Percentiles rank a stretch among this genome's conserved stretches.
Evolutionary conservation across 2,888 invertebrate genomes (phyloP).

Genomic region (Dicycla oo): DNA sequence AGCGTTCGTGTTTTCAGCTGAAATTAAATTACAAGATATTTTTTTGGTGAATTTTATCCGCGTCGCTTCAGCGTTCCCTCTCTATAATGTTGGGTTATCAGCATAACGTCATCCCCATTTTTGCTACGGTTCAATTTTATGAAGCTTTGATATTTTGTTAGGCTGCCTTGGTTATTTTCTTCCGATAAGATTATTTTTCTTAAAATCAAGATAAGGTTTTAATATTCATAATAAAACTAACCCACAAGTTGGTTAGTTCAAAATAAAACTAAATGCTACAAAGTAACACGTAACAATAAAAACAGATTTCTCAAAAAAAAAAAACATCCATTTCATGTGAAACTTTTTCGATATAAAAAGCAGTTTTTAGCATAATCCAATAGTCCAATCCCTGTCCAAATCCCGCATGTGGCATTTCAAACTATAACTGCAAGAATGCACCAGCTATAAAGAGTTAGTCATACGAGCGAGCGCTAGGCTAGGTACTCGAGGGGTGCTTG

Average conservation of each 20-base stretch:
- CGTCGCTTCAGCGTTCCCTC: conserved; percentile 27
- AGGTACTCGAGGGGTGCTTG: conserved; percentile 31
- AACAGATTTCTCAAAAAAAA: not conserved
- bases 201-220: not conserved
- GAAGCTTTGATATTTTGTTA: conserved; percentile 11
- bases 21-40: conserved; percentile 69
- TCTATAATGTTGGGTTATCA: conserved; percentile 54
- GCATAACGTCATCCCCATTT: conserved; percentile 25
- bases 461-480: not conserved
- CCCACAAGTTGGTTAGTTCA: no score
- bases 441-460: conserved; percentile 13
- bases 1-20: conserved; percentile 69
- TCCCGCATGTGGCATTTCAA: not conserved
- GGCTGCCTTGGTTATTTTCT: not conserved
- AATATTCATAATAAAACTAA: no score
- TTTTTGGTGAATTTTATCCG: conserved; percentile 58
- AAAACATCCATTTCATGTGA: not conserved
- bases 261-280: no score
- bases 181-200: not conserved
- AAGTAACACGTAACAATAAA: not conserved
- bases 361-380: not conserved
- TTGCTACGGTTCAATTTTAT: conserved; percentile 30
- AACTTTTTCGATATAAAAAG: not conserved
- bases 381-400: not conserved
- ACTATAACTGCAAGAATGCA: not conserved